Base-by-base conservation (phyloP, 1,140 invertebrate species). In the Cyclina sinensis region DNA sequence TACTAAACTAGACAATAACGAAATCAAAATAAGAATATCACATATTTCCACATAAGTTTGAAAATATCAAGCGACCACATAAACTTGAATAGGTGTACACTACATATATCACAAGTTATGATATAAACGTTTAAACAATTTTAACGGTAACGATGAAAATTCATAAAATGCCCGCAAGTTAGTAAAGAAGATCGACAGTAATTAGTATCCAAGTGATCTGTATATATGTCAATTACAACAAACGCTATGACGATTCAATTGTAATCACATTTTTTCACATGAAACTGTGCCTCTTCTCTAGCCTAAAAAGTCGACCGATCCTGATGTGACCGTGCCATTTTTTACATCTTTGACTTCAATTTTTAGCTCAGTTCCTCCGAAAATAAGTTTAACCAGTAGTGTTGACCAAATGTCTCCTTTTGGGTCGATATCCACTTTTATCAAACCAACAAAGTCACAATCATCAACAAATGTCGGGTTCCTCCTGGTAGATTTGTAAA, bases 341-440 rank as follows among this genome's bases (percentile, higher is more conserved):
- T 87, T 87, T 7, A 51, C 65, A 68, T 89, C 86, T 5, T n/a
- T 73, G 18, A 82, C 86, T 48, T 80, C 81, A 11, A 88, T 85
- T n/a, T 73, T 37, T 27, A 85, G 24, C 27, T 85, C 82, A 24
- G 82, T 85, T 32, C 68, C 82, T 35, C 82, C 82, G 70, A 85
- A 85, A 16, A 85, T 48, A 7, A 85, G 0, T 43, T 37, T 85
- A 2, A 85, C 48, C 27, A 18, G 0, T 18, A 80, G 0, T 35
- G 46, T 48, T 35, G 21, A 74, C 24, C 43, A 35, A 51, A 35
- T 74, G 32, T 85, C 46, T 0, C 48, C 51, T 39, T 85, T n/a
- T 4, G 43, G 68, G 43, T 73, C 30, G 24, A 59, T 51, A 24
- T 86, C 83, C 0, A 57, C 48, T 39, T 39, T 37, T 16, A 85